These are phyloP conservation scores for Opisthograptis luteolata DNA, from an alignment of 2,888 invertebrate species.

Conservation along the genomic window DNA sequence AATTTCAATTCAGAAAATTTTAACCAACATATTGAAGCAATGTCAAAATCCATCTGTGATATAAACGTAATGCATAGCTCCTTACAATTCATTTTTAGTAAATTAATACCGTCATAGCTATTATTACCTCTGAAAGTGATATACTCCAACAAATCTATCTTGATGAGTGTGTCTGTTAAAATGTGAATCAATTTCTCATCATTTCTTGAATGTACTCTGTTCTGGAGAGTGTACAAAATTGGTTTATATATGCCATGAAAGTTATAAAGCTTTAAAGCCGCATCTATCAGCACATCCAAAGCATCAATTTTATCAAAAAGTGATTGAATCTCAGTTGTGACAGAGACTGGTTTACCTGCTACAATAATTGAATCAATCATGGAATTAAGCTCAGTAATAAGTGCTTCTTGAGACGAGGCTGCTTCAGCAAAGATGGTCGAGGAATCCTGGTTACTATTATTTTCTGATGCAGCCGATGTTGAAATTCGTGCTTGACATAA, in stretches of 20 bases:
- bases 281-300: constrained; percentile 54
- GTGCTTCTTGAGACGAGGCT: constrained; percentile 59
- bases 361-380: constrained; percentile 47
- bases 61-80: constrained; percentile 68
- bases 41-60: constrained; percentile 70
- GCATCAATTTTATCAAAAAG: constrained; percentile 67
- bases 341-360: constrained; percentile 46
- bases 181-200: constrained; percentile 41
- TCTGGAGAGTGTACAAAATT: constrained; percentile 65
- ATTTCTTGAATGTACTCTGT: constrained; percentile 53
- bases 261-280: constrained; percentile 42
- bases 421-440: constrained; percentile 37
- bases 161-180: constrained; percentile 64
- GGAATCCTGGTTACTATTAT: constrained; percentile 36
- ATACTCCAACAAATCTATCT: constrained; percentile 74
- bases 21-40: constrained; percentile 77
- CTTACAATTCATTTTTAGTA: constrained; percentile 62
- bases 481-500: constrained; percentile 28
- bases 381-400: constrained; percentile 56
- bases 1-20: constrained; percentile 69
- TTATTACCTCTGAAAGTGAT: constrained; percentile 66
- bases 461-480: constrained; percentile 25
- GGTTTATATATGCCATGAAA: constrained; percentile 65
- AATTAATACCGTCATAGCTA: constrained; percentile 57
- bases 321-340: constrained; percentile 52